Base-by-base conservation (phyloP, 2,113 vertebrate genomes). In the Chroicocephalus ridibundus region DNA sequence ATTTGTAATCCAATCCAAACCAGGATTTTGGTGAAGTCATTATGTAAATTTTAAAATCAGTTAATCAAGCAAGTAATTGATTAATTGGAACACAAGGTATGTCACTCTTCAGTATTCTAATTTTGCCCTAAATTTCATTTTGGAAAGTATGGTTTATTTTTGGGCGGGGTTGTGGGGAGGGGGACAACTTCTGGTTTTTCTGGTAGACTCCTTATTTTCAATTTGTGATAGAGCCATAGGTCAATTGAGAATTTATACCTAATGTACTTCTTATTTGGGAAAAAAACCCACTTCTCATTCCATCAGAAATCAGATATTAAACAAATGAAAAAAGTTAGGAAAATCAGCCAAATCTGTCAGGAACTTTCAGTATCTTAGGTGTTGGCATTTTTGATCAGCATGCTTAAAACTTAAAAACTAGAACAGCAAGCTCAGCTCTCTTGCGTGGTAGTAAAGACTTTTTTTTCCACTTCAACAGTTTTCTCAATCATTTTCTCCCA, bases 401-500 rank as follows among this genome's bases (percentile, higher is more conserved):
- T 58, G 51, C 62, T 96, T 69, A 76, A 74, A 86, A 82, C 49
- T 86, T 90, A 32, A 95, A 84, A 94, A 52, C 46, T 68, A 44
- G 88, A 66, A 91, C 17, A 93, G 82, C 81, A 91, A 85, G 19
- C 68, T 95, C 84, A 85, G 69, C n/a, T 24, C 54, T 95, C 69
- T 91, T 85, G 13, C 61, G 36, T 68, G 54, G 11, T 34, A 32
- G 72, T 49, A 65, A 64, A 88, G 86, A 20, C n/a, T 57, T 69
- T 87, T 87, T n/a, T 79, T 70, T 90, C 82, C 72, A 60, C 52
- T 90, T 91, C 71, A 69, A 8, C 86, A 91, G 66, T 94, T 80
- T 72, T 51, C 80, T 93, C 93, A 82, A 32, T 96, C n/a, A 75
- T 86, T 95, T 94, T 75, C 36, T 82, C 25, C 68, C 78, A 82